Evolutionary conservation across 2,797 vertebrate genomes (phyloP), one percentile per base, ranked within the genome.

Genomic region (Sylvilagus floridanus): DNA sequence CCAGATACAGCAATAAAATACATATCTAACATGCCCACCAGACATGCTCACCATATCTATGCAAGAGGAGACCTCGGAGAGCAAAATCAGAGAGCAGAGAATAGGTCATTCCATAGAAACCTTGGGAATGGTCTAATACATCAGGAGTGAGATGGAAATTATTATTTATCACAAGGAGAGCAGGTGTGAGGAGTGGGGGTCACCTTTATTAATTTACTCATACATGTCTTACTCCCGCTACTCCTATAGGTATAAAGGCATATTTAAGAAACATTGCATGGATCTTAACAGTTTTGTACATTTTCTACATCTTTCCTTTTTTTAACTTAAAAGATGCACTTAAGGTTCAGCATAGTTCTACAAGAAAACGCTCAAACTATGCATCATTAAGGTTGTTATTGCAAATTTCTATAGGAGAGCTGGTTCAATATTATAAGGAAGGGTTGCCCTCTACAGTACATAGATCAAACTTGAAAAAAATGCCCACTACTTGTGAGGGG

Each of bases 1-100:
- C 72, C 50, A 94, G 86, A 82, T 50, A 88, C 12, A 71, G 96
- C 92, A 96, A 96, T 97, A 96, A 97, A 97, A 94, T 84, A 95
- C 12, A 1, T 37, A 94, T 24, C 91, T 73, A 88, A 93, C 13
- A 4, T 50, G 66, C 62, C 77, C 26, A 35, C 37, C 86, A 88
- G 92, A 94, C 82, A 97, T 78, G 81, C 73, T 77, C 47, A 81
- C 65, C 1, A 0, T 47, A 87, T 83, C 86, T 84, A 7, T 72
- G 50, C 30, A 91, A 77, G 10, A 22, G 37, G 72, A 91, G 94
- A 85, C 71, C 69, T 72, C 26, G 83, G 73, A 30, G 91, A 94
- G 88, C 62, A 6, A 95, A 96, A 24, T 86, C 92, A 88, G 88
- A 97, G 95, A 84, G 0, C 85, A 63, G 21, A 93, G 86, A 95